phyloP scores from a whole-genome alignment of 2,113 vertebrate species.

The Callorhinus ursinus region DNA sequence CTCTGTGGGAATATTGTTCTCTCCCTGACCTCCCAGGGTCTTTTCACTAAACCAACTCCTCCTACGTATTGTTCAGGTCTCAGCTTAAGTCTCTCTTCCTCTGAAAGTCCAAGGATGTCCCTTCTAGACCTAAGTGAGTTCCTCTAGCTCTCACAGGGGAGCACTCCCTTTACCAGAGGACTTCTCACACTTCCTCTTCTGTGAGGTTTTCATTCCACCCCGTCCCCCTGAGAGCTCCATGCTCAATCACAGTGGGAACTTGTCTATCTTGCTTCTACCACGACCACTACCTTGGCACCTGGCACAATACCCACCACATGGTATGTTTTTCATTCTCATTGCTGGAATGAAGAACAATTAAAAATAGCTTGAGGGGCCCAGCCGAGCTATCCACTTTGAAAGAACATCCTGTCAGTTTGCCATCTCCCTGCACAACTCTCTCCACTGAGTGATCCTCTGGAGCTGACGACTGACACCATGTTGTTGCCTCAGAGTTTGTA shows the following conservation, averaged over 20 bases:
- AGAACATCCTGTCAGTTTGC: neutral
- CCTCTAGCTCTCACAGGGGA: neutral
- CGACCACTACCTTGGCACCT: neutral
- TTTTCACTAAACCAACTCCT: constrained; percentile 11
- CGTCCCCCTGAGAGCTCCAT: neutral
- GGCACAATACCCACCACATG: neutral
- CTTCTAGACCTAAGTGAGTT: neutral
- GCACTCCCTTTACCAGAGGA: neutral
- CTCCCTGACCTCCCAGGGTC: neutral
- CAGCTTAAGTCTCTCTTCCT: neutral
- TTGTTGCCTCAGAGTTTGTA: neutral
- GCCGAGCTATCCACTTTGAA: neutral
- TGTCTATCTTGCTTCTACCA: neutral
- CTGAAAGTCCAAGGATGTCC: neutral
- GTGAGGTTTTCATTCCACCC: neutral
- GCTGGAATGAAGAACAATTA: neutral
- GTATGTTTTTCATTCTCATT: neutral
- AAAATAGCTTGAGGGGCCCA: neutral
- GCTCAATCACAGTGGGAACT: neutral
- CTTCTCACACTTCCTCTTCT: neutral
- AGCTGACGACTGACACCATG: neutral
- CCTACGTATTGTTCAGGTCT: neutral
- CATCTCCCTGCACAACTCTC: neutral
- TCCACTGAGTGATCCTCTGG: neutral
- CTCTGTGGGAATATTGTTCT: neutral